These are phyloP conservation scores for Trigoniulus corallinus DNA, from an alignment of 1,140 invertebrate genomes.

Conservation along the genomic window DNA sequence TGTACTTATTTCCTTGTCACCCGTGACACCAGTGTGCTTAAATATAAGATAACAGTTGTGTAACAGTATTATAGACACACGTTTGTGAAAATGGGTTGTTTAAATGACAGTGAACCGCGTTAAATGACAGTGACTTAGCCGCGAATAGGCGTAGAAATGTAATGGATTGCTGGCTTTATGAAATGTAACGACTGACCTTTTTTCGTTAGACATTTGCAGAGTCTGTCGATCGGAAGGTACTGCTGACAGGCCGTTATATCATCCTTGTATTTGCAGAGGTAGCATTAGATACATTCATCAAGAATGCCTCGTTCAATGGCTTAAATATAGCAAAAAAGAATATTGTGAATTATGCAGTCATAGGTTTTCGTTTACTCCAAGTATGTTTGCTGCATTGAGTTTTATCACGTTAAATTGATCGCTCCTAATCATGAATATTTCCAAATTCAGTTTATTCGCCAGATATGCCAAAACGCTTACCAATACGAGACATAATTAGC, in stretches of 20 bases:
- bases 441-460: conserved; percentile 67
- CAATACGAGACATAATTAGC: conserved; percentile 71
- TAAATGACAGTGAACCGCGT: too few species aligned
- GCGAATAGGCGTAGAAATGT: too few species aligned
- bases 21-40: too few species aligned
- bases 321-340: conserved; percentile 87
- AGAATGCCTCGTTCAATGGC: conserved; percentile 46
- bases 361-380: conserved; percentile 94
- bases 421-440: conserved; percentile 4
- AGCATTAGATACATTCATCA: conserved; percentile 99
- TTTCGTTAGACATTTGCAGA: conserved; percentile 72
- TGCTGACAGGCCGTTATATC: conserved; percentile 71
- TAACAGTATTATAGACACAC: too few species aligned
- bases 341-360: conserved; percentile 98
- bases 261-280: conserved; percentile 97
- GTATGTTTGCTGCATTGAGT: conserved; percentile 20
- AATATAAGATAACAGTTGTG: too few species aligned
- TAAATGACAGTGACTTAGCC: too few species aligned
- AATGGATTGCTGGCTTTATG: too few species aligned
- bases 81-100: too few species aligned
- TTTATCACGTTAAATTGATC: not conserved
- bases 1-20: too few species aligned
- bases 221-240: conserved; percentile 90
- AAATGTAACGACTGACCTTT: not conserved
- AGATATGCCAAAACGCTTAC: conserved; percentile 93